Percentiles rank a stretch among this genome's conserved stretches.
phyloP scores from a whole-genome alignment of 2,888 invertebrate species.

The Campopleginae sp. region DNA sequence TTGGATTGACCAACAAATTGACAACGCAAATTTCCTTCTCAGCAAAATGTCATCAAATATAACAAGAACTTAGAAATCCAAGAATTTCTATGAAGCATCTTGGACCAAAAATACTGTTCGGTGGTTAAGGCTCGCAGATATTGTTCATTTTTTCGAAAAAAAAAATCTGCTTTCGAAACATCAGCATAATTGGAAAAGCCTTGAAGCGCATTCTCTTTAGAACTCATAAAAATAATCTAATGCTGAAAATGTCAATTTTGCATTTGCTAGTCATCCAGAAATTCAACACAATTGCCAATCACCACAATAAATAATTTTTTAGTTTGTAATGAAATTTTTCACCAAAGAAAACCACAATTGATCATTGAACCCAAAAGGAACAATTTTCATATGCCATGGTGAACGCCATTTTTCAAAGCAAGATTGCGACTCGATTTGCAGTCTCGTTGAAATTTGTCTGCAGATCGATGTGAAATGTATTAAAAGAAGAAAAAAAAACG shows the following conservation, averaged over 20 bases:
- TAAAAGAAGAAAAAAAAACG: background rate
- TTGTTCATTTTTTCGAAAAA: background rate
- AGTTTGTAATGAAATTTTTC: background rate
- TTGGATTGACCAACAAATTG: background rate
- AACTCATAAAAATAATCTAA: background rate
- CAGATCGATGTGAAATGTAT: background rate
- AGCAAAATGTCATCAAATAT: background rate
- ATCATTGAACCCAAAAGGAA: background rate
- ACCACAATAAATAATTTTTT: background rate
- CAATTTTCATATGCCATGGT: background rate
- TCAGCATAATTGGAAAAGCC: background rate
- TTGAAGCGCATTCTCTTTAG: background rate
- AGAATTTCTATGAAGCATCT: background rate
- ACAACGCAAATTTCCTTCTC: background rate
- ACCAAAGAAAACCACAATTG: background rate
- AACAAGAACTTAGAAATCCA: background rate
- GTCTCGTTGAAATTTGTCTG: conserved; percentile 26
- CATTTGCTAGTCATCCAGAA: background rate
- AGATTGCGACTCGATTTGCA: background rate
- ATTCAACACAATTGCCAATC: background rate
- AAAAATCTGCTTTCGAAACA: background rate
- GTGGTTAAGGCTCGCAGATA: background rate
- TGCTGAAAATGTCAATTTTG: background rate
- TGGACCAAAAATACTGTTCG: background rate
- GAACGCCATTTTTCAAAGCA: background rate